Evolutionary conservation across 1,140 invertebrate genomes (phyloP), one percentile per base, ranked within the genome.

Genomic region (Dendroctonus ponderosae): DNA sequence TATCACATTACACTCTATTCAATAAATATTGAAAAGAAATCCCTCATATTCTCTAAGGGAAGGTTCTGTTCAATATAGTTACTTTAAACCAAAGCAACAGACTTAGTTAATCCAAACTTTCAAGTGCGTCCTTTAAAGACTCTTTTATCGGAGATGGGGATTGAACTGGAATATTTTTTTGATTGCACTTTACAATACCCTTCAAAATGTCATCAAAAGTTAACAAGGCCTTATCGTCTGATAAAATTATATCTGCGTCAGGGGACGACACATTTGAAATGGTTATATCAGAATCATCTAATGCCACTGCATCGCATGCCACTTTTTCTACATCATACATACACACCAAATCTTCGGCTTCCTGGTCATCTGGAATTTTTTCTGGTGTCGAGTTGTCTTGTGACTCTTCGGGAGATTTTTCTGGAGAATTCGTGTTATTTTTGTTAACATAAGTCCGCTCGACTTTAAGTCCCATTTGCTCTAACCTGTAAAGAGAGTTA

Each of bases 281-380:
- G 26, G 56, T 62, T 14, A 71, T 50, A 39, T 71, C 67, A 26
- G 67, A 68, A 48, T 69, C 70, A 15, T 68, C 67, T n/a, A 71
- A 51, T 11, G 66, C 62, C 4, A 62, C 64, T 39, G 67, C 70
- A 41, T 72, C 70, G 44, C 68, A 70, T 7, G 60, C n/a, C 6
- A 70, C 53, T 64, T 72, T 73, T 49, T 73, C 72, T 9, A 75
- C 56, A 37, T 75, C 73, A 39, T 72, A 73, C 65, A 75, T 72
- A 9, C 71, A 71, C 6, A 73, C 48, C 14, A 62, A 65, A 12
- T 67, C 67, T 46, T 72, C 69, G 5, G 9, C 44, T 14, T 73
- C 68, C 37, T 54, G 39, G n/a, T 41, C 8, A 14, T 67, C 48
- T 38, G 65, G 65, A 11, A 9, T 43, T n/a, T 56, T 57, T 48